These are phyloP conservation scores for Toxostoma redivivum DNA, from an alignment of 2,113 vertebrate genomes.

Conservation along the genomic window DNA sequence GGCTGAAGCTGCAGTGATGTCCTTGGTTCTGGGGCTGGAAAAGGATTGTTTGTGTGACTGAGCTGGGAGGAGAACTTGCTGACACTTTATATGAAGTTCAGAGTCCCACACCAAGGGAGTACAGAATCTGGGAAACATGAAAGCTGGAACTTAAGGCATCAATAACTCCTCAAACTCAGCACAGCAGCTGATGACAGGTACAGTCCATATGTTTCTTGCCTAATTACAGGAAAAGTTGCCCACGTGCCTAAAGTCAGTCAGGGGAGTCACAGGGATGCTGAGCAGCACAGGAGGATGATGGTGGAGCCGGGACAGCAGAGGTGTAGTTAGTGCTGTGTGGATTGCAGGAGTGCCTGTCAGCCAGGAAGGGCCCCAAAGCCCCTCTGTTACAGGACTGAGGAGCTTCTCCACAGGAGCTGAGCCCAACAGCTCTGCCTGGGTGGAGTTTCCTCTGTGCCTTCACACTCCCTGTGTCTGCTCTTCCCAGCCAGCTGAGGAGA, in stretches of 20 bases:
- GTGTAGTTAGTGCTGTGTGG: background rate
- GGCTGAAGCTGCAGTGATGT: background rate
- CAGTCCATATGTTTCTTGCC: background rate
- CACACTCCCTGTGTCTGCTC: accelerated
- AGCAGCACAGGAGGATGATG: background rate
- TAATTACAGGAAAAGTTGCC: background rate
- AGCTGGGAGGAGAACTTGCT: background rate
- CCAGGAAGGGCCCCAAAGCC: background rate
- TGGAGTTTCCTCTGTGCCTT: background rate
- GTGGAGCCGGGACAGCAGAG: background rate
- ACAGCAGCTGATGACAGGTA: background rate
- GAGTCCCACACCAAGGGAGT: background rate
- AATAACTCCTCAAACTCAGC: background rate
- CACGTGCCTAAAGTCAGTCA: background rate
- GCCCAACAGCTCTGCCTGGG: background rate
- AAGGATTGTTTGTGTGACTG: background rate
- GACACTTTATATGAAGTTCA: background rate
- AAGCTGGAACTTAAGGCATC: background rate
- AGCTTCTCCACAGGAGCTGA: background rate
- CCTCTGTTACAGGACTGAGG: background rate
- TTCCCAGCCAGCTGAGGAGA: accelerated
- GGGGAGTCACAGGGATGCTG: background rate
- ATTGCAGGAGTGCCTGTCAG: background rate
- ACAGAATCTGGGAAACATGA: background rate
- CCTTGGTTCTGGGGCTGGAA: background rate